A percentile compares a stretch with the other conserved stretches of the same genome.
Conservation (phyloP, 2,888 invertebrate genomes). For the Cyclophora punctaria region DNA sequence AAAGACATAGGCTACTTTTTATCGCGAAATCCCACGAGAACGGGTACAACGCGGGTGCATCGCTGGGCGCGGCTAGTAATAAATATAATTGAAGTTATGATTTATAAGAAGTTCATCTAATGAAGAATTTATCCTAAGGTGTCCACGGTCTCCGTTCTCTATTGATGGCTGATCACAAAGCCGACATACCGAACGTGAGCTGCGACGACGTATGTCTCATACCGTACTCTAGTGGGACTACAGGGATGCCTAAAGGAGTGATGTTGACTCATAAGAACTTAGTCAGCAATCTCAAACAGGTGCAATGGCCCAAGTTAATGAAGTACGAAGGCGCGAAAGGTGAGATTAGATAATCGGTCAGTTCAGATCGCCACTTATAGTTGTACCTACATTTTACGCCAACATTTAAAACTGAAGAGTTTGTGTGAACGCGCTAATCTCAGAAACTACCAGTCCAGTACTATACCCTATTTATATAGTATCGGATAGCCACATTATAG, state of each 20-base stretch:
- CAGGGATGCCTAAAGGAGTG: conserved; percentile 88
- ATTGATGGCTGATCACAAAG: conserved; percentile 57
- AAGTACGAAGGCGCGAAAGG: conserved; percentile 60
- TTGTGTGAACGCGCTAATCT: too few relatives aligned
- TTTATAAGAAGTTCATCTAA: too few relatives aligned
- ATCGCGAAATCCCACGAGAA: too few relatives aligned
- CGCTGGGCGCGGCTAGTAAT: too few relatives aligned
- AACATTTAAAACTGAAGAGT: too few relatives aligned
- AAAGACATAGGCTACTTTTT: too few relatives aligned
- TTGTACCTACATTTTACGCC: background rate
- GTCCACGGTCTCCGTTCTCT: conserved; percentile 63
- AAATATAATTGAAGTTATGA: too few relatives aligned
- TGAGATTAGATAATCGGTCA: conserved; percentile 16
- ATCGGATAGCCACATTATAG: too few relatives aligned
- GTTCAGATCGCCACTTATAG: background rate
- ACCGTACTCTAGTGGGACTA: conserved; percentile 83
- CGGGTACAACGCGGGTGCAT: too few relatives aligned
- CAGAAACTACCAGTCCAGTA: too few relatives aligned
- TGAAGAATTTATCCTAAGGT: conserved; percentile 31
- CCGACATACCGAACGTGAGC: conserved; percentile 57
- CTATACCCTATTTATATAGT: too few relatives aligned
- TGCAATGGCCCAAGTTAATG: conserved; percentile 57
- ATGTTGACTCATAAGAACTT: conserved; percentile 82
- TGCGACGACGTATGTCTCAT: conserved; percentile 72
- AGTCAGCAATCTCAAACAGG: conserved; percentile 71